Percentiles rank a stretch among this genome's conserved stretches.
Evolutionary conservation across 2,888 invertebrate species (phyloP).

Genomic region (Plebejus anna): DNA sequence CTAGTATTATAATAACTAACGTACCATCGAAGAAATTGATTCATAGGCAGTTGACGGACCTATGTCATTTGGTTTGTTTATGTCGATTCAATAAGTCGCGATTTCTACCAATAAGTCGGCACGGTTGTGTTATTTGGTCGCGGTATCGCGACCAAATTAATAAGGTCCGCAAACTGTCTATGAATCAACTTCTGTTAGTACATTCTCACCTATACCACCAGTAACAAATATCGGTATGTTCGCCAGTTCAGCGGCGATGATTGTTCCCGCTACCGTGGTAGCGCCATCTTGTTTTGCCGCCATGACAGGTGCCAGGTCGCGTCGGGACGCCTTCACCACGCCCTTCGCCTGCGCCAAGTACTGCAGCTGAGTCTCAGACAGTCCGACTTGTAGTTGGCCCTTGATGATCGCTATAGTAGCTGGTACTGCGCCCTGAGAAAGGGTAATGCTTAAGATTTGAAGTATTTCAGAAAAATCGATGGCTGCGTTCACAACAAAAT

Average conservation of each 20-base stretch:
- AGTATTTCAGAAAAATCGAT: neutral
- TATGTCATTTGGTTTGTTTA: too few relatives aligned
- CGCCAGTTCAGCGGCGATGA: conserved; percentile 89
- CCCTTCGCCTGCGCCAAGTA: conserved; percentile 80
- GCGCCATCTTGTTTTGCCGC: conserved; percentile 89
- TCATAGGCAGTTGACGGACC: too few relatives aligned
- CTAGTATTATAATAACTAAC: too few relatives aligned
- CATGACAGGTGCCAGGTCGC: conserved; percentile 89
- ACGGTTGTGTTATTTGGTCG: too few relatives aligned
- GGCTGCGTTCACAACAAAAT: too few relatives aligned
- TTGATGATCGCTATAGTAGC: conserved; percentile 95
- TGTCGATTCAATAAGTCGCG: too few relatives aligned
- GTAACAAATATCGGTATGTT: conserved; percentile 96
- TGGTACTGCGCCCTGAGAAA: conserved; percentile 87
- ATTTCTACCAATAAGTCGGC: too few relatives aligned
- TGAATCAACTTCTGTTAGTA: too few relatives aligned
- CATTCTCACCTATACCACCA: conserved; percentile 83
- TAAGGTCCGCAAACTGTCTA: too few relatives aligned
- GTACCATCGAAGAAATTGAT: too few relatives aligned
- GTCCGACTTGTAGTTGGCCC: conserved; percentile 90
- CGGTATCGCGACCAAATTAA: too few relatives aligned
- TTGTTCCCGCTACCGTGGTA: conserved; percentile 97
- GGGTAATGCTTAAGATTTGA: neutral
- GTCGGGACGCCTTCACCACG: conserved; percentile 90
- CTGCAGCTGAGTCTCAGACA: conserved; percentile 82